Base-by-base conservation (phyloP, 2,888 invertebrate genomes). In the Epirrhoe tristata region DNA sequence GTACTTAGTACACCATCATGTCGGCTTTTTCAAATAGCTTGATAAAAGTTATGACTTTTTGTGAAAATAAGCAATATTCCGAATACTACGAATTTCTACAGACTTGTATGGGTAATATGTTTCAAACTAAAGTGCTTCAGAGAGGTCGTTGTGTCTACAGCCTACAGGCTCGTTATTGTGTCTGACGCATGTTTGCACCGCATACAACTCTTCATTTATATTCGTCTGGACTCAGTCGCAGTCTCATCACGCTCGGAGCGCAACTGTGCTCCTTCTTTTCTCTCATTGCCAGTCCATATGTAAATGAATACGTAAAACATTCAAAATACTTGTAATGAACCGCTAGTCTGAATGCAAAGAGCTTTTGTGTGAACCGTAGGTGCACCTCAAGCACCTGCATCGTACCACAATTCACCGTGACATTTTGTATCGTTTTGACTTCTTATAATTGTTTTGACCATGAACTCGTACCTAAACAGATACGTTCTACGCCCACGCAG, bases 241-340 rank as follows among this genome's bases (percentile, higher is more conserved):
- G 78, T 80, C 81, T 72, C 79, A 81, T 83, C 81, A 84, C 82
- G 80, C 71, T 77, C 78, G 76, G 76, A 74, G 80, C 65, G 71
- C 80, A 75, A 83, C 81, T 82, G 82, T 87, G 84, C 81, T 83
- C 77, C 71, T 76, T 74, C 81, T 85, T 89, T 89, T 88, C 86
- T 85, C 87, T 87, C 79, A 82, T 88, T 88, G 83, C 81, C 80
- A 89, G 84, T 88, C 86, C 83, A 84, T 84, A 89, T 89, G 89
- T 78, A 82, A 86, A 89, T 79, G 77, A 69, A 71, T 71, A 73
- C 75, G 71, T 74, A 85, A 84, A 85, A 84, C 81, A 83, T 84
- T 82, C 74, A 55, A 69, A 72, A 74, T 65, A 69, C 58, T 63
- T 71, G 73, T 70, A 70, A 69, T 69, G 66, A 10, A 69, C 69